Evolutionary conservation across 2,797 vertebrate genomes (phyloP).

Genomic region (Myotis myotis): DNA sequence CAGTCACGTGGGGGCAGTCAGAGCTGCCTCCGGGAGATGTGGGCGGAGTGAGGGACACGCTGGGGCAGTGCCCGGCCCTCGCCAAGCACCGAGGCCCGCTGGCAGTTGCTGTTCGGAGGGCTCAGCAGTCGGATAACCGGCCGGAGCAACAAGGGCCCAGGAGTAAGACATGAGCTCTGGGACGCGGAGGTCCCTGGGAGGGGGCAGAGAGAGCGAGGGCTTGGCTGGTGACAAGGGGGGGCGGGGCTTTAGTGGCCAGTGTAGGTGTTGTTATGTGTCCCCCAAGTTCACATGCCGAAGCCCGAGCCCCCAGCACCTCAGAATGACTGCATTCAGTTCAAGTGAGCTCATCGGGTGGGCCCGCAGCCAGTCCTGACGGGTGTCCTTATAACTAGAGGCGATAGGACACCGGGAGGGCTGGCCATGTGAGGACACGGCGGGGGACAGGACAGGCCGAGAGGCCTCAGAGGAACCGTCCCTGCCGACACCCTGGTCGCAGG

Average conservation of each 20-base stretch:
- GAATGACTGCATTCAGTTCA: not conserved
- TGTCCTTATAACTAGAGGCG: not conserved
- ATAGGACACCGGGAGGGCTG: not conserved
- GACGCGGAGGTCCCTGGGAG: not conserved
- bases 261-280: too few relatives aligned
- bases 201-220: not conserved
- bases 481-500: rapidly evolving
- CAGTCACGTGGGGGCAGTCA: not conserved
- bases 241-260: rapidly evolving
- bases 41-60: not conserved
- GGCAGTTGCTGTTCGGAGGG: not conserved
- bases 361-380: too few relatives aligned
- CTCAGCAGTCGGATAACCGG: not conserved
- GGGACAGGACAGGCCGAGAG: not conserved
- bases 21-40: not conserved
- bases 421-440: not conserved
- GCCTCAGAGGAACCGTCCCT: rapidly evolving
- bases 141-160: not conserved
- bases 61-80: not conserved
- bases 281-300: not conserved
- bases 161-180: not conserved
- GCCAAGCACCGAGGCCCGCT: not conserved
- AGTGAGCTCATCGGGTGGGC: not conserved
- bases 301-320: not conserved
- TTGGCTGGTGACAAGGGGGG: rapidly evolving